Base-by-base conservation (phyloP, 2,888 invertebrate genomes). In the Gortyna flavago region DNA sequence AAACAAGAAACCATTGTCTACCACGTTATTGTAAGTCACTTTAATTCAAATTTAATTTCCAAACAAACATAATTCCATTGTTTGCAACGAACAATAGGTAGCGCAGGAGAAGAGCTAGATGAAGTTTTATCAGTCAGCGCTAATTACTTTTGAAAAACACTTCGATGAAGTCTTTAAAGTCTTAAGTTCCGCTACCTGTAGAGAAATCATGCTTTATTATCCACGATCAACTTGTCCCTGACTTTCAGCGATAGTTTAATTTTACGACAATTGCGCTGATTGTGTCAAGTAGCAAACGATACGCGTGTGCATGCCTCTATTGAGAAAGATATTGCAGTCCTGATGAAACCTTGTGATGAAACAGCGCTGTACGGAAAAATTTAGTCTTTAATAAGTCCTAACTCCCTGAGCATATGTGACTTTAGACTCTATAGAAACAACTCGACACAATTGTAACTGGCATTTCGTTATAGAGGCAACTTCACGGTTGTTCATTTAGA, bases 141-240 rank as follows among this genome's bases (percentile, higher is more conserved):
- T 79, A 80, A 80, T 75, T 80, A 65, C 38, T 72, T 67, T 61
- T 29, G 25, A 61, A 59, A 54, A 73, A 79, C 29, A 51, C 32
- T 54, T 54, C 44, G 35, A 83, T 32, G 25, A 21, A 68, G 41
- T 71, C 35, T 61, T 68, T 21, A 8, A 57, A 71, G 54, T 66
- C 61, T 59, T 48, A 21, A 61, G 29, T 65, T 70, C 38, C 59
- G 38, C 44, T 35, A 25, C 4, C 9, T 38, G 0, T 35, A 48
- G 21, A 48, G n/a, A 51, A 51, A 65, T 51, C 4, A 44, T 57
- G 44, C 16, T 51, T 69, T 51, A 77, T 25, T 29, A 57, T 29
- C 7, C 29, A 13, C 32, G 48, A 32, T 8, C 16, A 29, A 48
- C 21, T 18, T 21, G 32, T 67, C n/a, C n/a, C 13, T 65, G 32